Evolutionary conservation across 2,888 invertebrate genomes (phyloP).

Genomic region (Sussaba pulchella): DNA sequence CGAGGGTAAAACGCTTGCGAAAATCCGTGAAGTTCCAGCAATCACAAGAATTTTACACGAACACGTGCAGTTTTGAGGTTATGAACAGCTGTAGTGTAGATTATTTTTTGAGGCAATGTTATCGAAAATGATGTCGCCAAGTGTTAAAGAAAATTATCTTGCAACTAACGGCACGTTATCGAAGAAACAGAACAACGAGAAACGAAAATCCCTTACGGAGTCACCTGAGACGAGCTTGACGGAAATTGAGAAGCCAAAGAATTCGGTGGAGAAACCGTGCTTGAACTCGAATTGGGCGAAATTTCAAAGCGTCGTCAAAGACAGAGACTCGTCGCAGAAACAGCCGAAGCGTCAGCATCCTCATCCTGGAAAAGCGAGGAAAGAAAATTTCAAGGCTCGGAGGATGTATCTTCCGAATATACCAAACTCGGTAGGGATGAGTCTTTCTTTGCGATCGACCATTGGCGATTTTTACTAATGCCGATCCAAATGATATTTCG

Average conservation of each 20-base stretch:
- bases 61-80: constrained; percentile 53
- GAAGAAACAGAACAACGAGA: constrained; percentile 39
- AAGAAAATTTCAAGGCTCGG: constrained; percentile 47
- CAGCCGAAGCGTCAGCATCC: constrained; percentile 60
- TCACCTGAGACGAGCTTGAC: background rate
- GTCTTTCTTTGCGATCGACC: background rate
- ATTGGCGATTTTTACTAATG: too few relatives aligned
- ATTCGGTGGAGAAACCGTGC: background rate
- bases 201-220: constrained; percentile 9
- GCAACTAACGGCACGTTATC: constrained; percentile 33
- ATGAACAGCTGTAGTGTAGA: constrained; percentile 10
- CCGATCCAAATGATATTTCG: too few relatives aligned
- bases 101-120: constrained; percentile 57
- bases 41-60: background rate
- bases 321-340: constrained; percentile 49
- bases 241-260: constrained; percentile 10
- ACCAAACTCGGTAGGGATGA: background rate
- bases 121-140: constrained; percentile 69
- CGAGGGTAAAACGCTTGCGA: background rate
- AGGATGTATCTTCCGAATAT: constrained; percentile 30
- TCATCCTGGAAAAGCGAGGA: constrained; percentile 50
- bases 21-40: background rate
- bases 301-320: constrained; percentile 72
- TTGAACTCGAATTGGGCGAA: constrained; percentile 79
- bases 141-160: constrained; percentile 52